Conservation (phyloP, 2,888 invertebrate genomes). For the Hemistola chrysoprasaria region DNA sequence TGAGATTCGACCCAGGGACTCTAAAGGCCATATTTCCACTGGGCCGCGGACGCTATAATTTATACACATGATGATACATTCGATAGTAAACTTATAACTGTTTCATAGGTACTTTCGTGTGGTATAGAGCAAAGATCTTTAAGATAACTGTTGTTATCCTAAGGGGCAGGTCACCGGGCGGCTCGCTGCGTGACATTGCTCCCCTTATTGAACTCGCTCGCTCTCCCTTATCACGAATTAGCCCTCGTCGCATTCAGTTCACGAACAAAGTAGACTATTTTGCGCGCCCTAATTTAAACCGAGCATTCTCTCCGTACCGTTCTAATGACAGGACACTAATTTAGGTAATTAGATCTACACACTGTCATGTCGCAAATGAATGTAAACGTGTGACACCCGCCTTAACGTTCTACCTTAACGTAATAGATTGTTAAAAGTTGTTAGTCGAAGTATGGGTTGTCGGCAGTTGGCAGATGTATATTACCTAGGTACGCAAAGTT, state of each 20-base stretch:
- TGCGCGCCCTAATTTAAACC: conserved; percentile 69
- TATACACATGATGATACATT: too few relatives aligned
- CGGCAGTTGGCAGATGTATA: conserved; percentile 36
- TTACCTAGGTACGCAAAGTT: conserved; percentile 26
- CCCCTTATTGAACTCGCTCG: conserved; percentile 64
- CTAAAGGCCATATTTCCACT: too few relatives aligned
- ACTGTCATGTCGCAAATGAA: conserved; percentile 32
- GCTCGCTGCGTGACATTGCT: conserved; percentile 61
- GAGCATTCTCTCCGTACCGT: conserved; percentile 54
- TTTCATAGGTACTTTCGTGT: conserved; percentile 33
- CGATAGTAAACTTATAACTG: conserved; percentile 16
- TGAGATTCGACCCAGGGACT: too few relatives aligned
- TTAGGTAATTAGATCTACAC: conserved; percentile 70
- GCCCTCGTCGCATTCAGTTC: conserved; percentile 66
- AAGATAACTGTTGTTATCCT: conserved; percentile 60
- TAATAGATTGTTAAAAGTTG: conserved; percentile 16
- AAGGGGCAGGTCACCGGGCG: conserved; percentile 42
- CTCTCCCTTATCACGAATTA: conserved; percentile 74
- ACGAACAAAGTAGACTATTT: conserved; percentile 69
- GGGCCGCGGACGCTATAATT: too few relatives aligned
- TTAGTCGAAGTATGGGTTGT: conserved; percentile 14
- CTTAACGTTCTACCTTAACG: conserved; percentile 28
- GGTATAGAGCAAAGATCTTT: conserved; percentile 39
- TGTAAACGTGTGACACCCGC: conserved; percentile 29
- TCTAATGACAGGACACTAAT: conserved; percentile 69